phyloP scores from a whole-genome alignment of 2,888 invertebrate genomes.

The Clistopyga incitator region DNA sequence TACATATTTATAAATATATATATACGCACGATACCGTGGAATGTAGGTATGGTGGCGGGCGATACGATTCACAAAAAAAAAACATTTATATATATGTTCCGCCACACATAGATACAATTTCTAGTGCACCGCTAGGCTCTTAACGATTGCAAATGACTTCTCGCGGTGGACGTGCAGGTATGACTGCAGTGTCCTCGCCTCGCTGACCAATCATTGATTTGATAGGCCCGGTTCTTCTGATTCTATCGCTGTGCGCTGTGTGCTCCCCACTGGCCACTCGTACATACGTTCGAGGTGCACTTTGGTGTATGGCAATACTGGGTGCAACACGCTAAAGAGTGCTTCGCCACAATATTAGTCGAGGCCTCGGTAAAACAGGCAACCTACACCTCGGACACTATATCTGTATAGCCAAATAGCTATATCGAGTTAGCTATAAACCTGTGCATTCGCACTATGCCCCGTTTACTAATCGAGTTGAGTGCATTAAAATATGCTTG shows the following conservation, averaged over 20 bases:
- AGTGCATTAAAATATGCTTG: conserved; percentile 15
- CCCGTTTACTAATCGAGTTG: conserved; percentile 9
- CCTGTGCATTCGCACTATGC: neutral
- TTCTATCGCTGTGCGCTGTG: neutral
- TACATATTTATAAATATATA: conserved; percentile 20
- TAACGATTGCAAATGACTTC: conserved; percentile 49
- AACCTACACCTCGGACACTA: neutral
- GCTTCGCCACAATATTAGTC: neutral
- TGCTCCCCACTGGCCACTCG: neutral
- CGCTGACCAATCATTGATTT: conserved; percentile 60
- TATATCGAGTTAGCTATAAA: neutral
- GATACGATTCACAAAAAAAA: conserved; percentile 3
- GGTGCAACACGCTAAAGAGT: neutral
- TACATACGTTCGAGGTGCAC: neutral
- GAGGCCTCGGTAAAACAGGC: neutral
- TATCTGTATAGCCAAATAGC: neutral
- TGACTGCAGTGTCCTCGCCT: neutral
- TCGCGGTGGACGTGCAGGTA: neutral
- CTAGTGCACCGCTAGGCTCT: conserved; percentile 1
- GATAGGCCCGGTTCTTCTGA: conserved; percentile 28
- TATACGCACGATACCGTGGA: neutral
- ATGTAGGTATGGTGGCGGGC: neutral
- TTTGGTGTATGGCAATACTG: neutral
- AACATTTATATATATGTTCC: neutral
- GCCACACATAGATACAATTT: conserved; percentile 8